These are phyloP conservation scores for Boulengeromyrus knoepffleri DNA, from an alignment of 2,113 vertebrate species.

Conservation along the genomic window DNA sequence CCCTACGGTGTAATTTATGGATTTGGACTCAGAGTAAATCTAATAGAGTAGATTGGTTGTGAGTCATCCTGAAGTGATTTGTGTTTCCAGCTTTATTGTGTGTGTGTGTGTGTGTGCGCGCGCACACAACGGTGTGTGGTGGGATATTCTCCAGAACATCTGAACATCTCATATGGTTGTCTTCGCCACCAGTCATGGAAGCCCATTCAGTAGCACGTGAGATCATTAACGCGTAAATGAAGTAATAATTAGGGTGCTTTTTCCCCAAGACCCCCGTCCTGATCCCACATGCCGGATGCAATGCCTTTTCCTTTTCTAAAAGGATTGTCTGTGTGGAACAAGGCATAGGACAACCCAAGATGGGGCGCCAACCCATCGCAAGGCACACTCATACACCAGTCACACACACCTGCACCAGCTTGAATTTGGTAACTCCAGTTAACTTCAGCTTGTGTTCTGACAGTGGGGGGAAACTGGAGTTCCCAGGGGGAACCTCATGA, in stretches of 20 bases:
- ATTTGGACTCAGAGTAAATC: conserved; percentile 10
- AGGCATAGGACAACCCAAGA: neutral
- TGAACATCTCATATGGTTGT: neutral
- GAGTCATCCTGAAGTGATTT: conserved; percentile 14
- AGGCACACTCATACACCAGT: neutral
- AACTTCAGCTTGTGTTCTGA: neutral
- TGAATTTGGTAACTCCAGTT: neutral
- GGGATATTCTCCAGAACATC: neutral
- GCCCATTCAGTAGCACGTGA: neutral
- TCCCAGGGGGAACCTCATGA: neutral
- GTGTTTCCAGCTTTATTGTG: neutral
- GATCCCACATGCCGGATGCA: neutral
- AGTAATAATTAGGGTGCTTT: neutral
- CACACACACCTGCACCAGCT: no score
- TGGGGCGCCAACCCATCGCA: neutral
- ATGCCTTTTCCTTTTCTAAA: neutral
- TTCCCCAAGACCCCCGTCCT: neutral
- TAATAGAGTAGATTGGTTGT: conserved; percentile 9
- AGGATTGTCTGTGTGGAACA: neutral
- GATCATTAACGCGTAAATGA: neutral
- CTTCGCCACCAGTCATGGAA: neutral
- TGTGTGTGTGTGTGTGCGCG: neutral
- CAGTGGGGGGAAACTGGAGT: neutral
- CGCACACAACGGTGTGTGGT: neutral
- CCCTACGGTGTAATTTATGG: neutral